phyloP scores from a whole-genome alignment of 2,888 invertebrate species.

The Hololepta plana region DNA sequence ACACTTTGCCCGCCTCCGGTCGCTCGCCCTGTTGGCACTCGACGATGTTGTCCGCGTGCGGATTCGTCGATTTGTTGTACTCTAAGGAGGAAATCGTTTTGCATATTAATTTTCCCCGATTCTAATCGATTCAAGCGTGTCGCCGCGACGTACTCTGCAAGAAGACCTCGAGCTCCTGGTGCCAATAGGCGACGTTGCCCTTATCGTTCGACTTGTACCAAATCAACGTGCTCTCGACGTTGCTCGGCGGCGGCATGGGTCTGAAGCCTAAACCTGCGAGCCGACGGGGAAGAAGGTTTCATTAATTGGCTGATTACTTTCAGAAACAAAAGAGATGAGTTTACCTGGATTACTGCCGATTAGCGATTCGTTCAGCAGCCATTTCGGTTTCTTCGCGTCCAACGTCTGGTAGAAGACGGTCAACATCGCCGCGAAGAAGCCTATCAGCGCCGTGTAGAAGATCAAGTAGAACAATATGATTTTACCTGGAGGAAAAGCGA shows the following conservation, averaged over 20 bases:
- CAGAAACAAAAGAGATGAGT: not conserved
- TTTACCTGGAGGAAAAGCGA: conserved; percentile 62
- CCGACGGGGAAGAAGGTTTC: not conserved
- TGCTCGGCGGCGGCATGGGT: conserved; percentile 83
- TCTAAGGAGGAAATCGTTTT: conserved; percentile 9
- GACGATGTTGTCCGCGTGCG: conserved; percentile 24
- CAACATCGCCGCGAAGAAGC: conserved; percentile 89
- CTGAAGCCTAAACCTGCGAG: conserved; percentile 81
- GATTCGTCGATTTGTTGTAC: conserved; percentile 29
- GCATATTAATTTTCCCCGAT: no score
- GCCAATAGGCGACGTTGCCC: conserved; percentile 68
- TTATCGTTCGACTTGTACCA: conserved; percentile 73
- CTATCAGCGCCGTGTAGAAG: conserved; percentile 82
- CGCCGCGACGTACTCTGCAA: conserved; percentile 66
- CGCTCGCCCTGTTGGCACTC: conserved; percentile 40
- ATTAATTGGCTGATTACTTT: not conserved
- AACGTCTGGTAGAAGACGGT: conserved; percentile 89
- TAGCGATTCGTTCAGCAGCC: conserved; percentile 70
- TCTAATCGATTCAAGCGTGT: not conserved
- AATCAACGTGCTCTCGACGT: conserved; percentile 91
- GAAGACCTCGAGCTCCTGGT: conserved; percentile 54
- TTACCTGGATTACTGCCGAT: conserved; percentile 91
- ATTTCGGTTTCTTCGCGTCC: conserved; percentile 70
- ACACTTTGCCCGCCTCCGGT: conserved; percentile 47
- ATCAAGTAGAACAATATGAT: conserved; percentile 90